These are phyloP conservation scores for Orthosia gothica DNA, from an alignment of 2,888 invertebrate species.

Conservation along the genomic window DNA sequence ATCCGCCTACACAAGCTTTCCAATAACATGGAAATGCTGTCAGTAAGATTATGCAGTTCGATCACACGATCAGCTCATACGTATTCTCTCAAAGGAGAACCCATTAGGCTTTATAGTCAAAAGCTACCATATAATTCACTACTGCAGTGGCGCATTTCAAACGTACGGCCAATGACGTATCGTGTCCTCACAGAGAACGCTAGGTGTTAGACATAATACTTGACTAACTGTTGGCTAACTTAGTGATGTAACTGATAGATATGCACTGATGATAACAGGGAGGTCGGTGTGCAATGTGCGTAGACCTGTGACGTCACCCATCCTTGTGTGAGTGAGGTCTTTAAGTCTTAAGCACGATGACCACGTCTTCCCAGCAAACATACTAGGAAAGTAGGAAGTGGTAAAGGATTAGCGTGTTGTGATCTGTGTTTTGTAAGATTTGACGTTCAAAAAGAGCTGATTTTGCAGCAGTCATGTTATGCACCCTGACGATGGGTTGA, in stretches of 20 bases:
- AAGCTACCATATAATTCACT: constrained; percentile 20
- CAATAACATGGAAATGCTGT: constrained; percentile 23
- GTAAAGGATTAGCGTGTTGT: not conserved
- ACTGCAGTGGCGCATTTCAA: constrained; percentile 27
- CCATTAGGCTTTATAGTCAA: constrained; percentile 33
- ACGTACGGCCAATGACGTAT: constrained; percentile 2
- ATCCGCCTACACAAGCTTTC: constrained; percentile 13
- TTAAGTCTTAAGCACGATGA: not conserved
- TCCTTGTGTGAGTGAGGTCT: not conserved
- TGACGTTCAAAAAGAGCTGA: not conserved
- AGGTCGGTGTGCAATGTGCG: constrained; percentile 61
- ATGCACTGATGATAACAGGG: constrained; percentile 72
- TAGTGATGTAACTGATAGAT: constrained; percentile 65
- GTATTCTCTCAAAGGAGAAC: constrained; percentile 34
- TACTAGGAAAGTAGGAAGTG: not conserved
- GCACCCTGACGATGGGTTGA: too few relatives aligned
- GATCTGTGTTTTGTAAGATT: not conserved
- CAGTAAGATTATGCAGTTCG: constrained; percentile 26
- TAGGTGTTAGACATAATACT: constrained; percentile 43
- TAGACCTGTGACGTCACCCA: constrained; percentile 33
- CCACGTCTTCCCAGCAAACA: not conserved
- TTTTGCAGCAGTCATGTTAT: not conserved
- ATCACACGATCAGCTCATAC: constrained; percentile 22
- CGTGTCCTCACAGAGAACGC: constrained; percentile 38
- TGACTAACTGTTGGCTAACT: not conserved